Base-by-base conservation (phyloP, 2,113 vertebrate species). In the Passerina amoena region DNA sequence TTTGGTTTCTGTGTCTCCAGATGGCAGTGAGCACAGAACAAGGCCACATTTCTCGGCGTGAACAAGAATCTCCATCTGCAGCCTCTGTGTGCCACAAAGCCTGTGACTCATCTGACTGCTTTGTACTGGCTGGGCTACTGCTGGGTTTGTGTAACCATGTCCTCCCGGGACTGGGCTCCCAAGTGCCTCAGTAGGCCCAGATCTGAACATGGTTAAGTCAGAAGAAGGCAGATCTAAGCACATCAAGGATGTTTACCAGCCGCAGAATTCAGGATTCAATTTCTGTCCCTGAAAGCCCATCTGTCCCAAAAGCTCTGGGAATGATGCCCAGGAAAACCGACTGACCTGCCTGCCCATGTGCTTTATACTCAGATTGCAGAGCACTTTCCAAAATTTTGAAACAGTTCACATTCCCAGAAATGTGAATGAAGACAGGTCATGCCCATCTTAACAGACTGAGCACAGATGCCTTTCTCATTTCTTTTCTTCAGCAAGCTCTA, bases 1-100 rank as follows among this genome's bases (percentile, higher is more conserved):
- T 86, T 86, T 81, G 76, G 81, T 90, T 96, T 73, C 80, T 79
- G 60, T 33, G 75, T 86, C 71, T 96, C 92, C 82, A 94, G 93
- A 91, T 94, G 90, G 69, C 93, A 96, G 47, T 0, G 0, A 92
- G 64, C 20, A 91, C 54, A 71, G 87, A 93, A 73, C 1, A 5
- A 95, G 38, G 68, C 42, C 59, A 7, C 30, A 33, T 83, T 94
- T 95, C 90, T 91, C 5, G 1, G 87, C 37, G 63, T 64, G 82
- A 94, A 94, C 64, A 93, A 22, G 68, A 81, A 80, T 66, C 85
- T 91, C 79, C 75, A 81, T 83, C 88, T 88, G 92, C 75, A 94
- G 75, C 63, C 84, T 82, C 91, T 73, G 50, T 59, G 61, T 54
- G 60, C 90, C 82, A 60, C 92, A 94, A 86, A 92, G 75, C 47